These are phyloP conservation scores for Ammodramus savannarum DNA, from an alignment of 2,113 vertebrate species.

Conservation along the genomic window DNA sequence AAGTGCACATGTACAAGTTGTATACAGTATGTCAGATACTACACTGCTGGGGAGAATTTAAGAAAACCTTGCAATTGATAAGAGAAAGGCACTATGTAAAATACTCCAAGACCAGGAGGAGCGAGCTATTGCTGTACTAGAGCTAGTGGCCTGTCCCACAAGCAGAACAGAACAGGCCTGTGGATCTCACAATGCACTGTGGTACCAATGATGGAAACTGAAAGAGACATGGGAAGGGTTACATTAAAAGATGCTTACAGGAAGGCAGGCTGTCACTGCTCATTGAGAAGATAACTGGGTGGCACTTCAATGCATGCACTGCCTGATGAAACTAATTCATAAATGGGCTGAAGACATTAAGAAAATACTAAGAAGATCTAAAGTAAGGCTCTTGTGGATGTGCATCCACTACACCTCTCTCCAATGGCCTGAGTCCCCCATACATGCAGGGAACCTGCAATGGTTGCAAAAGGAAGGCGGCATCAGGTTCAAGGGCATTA, in stretches of 20 bases:
- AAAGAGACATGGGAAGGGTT: neutral
- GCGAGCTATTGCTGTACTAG: neutral
- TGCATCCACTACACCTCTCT: neutral
- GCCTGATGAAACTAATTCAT: neutral
- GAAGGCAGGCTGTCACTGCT: neutral
- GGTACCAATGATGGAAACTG: neutral
- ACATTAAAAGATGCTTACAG: neutral
- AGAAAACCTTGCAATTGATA: neutral
- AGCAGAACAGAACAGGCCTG: fast-evolving
- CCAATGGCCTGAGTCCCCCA: fast-evolving
- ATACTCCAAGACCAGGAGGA: neutral
- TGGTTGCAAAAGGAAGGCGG: fast-evolving
- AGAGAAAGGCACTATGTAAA: neutral
- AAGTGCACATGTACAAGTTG: fast-evolving
- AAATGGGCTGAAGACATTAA: neutral
- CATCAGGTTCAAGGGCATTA: neutral
- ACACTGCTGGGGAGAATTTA: neutral
- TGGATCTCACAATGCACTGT: neutral
- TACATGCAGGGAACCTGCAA: fast-evolving
- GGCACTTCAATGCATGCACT: neutral
- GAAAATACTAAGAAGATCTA: neutral
- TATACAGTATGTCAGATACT: neutral
- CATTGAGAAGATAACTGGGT: neutral
- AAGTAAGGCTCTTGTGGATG: neutral
- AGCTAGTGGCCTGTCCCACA: neutral